These are phyloP conservation scores for Chaetorhynchus papuensis DNA, from an alignment of 2,113 vertebrate genomes.

Conservation along the genomic window DNA sequence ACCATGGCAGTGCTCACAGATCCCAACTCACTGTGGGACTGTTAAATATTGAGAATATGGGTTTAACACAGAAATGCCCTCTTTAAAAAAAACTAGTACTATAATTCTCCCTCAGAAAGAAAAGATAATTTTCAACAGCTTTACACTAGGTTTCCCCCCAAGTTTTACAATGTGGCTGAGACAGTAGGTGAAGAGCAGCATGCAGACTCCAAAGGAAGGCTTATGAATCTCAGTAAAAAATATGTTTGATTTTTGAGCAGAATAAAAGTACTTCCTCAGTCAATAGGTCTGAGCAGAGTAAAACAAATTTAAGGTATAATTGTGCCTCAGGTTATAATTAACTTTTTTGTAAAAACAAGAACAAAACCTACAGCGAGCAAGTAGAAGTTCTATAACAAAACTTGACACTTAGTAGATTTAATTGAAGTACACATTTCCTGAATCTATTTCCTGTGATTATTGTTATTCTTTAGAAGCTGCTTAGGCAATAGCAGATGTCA, in stretches of 20 bases:
- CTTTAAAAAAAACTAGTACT: background rate
- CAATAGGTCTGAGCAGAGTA: background rate
- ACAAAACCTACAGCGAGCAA: background rate
- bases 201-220: background rate
- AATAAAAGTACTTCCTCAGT: background rate
- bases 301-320: constrained; percentile 14
- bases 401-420: constrained; percentile 42
- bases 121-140: background rate
- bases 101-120: background rate
- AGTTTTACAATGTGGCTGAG: background rate
- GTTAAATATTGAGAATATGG: background rate
- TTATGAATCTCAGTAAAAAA: background rate
- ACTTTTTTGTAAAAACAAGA: background rate
- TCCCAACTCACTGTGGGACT: background rate
- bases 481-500: constrained; percentile 58
- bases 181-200: background rate
- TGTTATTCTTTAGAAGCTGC: constrained; percentile 37
- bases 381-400: constrained; percentile 4
- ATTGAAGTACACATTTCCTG: constrained; percentile 53
- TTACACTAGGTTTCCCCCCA: accelerated
- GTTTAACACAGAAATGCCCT: background rate
- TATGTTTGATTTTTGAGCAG: background rate
- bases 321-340: constrained; percentile 18
- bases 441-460: constrained; percentile 56
- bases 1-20: accelerated